A percentile compares a stretch with the other conserved stretches of the same genome.
These are phyloP conservation scores for Ceratoteleas bidentatus DNA, from an alignment of 1,140 invertebrate genomes.

Conservation along the genomic window DNA sequence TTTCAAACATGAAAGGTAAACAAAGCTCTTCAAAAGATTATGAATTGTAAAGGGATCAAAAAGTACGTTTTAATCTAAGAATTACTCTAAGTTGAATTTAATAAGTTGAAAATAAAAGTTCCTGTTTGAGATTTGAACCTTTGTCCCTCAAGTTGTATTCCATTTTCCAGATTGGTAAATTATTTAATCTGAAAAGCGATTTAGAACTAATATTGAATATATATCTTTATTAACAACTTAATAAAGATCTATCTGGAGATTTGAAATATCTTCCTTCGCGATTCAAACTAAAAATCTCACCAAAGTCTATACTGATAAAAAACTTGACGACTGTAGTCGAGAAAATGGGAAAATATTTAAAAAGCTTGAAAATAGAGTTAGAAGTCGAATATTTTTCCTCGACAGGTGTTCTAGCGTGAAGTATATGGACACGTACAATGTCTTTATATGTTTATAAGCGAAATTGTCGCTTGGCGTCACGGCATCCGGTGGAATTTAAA, in stretches of 20 bases:
- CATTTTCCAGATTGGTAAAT: not conserved
- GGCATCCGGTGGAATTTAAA: constrained; percentile 58
- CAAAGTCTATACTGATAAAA: too few species aligned
- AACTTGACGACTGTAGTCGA: too few species aligned
- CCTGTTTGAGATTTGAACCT: not conserved
- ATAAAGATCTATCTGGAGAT: too few species aligned
- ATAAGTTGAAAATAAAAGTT: too few species aligned
- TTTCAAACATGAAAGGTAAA: not conserved
- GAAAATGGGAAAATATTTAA: not conserved
- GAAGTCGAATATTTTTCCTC: not conserved
- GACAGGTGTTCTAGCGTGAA: constrained; percentile 33
- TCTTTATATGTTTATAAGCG: constrained; percentile 33
- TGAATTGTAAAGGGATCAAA: too few species aligned
- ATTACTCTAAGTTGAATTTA: too few species aligned
- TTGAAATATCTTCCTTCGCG: too few species aligned
- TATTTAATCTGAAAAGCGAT: not conserved
- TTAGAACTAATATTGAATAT: too few species aligned
- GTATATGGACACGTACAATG: constrained; percentile 16
- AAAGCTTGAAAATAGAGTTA: not conserved
- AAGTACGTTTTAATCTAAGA: too few species aligned
- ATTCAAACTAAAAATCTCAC: too few species aligned
- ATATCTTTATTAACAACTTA: too few species aligned
- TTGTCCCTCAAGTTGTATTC: not conserved
- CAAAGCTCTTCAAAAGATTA: too few species aligned
- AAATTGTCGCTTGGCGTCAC: constrained; percentile 54